Evolutionary conservation across 2,888 invertebrate genomes (phyloP), one percentile per base, ranked within the genome.

Genomic region (Ormyrus thymus): DNA sequence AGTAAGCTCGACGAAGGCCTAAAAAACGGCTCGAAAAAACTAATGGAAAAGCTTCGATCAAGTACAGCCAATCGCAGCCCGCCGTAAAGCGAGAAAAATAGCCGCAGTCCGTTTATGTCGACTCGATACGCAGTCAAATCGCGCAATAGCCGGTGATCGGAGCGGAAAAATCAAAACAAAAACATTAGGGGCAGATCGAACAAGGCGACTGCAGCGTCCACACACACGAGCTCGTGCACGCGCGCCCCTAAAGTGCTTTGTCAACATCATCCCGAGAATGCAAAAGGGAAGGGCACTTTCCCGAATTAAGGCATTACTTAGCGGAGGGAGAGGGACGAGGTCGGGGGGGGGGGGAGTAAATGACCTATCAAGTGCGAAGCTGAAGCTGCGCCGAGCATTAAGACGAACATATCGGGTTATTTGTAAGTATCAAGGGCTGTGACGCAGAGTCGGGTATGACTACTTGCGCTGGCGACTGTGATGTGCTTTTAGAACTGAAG

Each of bases 211-310:
- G 69, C 56, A 77, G 83, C 81, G 83, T 81, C 84, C 84, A 0
- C 29, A 29, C 29, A 3, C 29, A 29, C 29, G 29, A 1, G 29
- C 29, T 29, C 82, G 81, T 81, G 81, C 82, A 81, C 79, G 76
- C 80, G 70, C 79, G 81, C 6, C 51, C 29, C 13, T 50, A 59
- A 73, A 85, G 84, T 84, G 84, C 81, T 85, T 81, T 82, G 84
- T 85, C 84, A 85, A 85, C 84, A 85, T 83, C 75, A 81, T 29
- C 29, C 29, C 81, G 72, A 65, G 59, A 29, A 29, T 29, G 29
- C 76, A 53, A 43, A 56, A 64, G 70, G 50, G 68, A 62, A 68
- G 56, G 76, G 58, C 76, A 76, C 82, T 79, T 81, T 83, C 68
- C 79, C 68, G 82, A 84, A 82, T 82, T 82, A 76, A 80, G 74